Percentiles rank a stretch among this genome's conserved stretches.
Conservation (phyloP, 2,797 vertebrate genomes). For the Pipistrellus nathusii region DNA sequence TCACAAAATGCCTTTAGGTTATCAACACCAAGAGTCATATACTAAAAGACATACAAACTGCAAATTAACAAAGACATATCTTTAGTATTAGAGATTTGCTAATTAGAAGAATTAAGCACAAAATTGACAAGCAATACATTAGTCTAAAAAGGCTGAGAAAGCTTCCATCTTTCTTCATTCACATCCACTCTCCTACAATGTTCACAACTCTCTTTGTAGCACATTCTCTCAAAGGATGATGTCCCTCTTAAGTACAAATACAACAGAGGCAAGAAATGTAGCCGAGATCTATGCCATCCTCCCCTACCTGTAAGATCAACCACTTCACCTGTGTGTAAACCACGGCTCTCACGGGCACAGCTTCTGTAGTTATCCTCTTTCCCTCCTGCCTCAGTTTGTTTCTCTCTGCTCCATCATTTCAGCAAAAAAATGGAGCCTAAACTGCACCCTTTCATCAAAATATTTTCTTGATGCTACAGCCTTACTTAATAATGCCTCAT, state of each 20-base stretch:
- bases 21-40: background rate
- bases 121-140: background rate
- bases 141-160: background rate
- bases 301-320: background rate
- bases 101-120: background rate
- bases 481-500: background rate
- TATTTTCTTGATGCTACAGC: background rate
- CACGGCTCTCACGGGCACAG: background rate
- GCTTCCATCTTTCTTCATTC: background rate
- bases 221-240: background rate
- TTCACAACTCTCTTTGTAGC: background rate
- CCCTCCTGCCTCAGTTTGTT: background rate
- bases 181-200: background rate
- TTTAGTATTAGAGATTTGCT: background rate
- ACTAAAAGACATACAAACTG: background rate
- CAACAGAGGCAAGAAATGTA: background rate
- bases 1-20: background rate
- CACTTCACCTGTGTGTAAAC: rapidly evolving
- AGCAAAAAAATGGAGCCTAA: background rate
- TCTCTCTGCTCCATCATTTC: background rate
- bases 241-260: background rate
- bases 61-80: background rate
- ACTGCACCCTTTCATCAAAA: background rate
- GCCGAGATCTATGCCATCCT: background rate
- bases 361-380: background rate